Percentiles rank a stretch among this genome's conserved stretches.
These are phyloP conservation scores for Hyposoter didymator DNA, from an alignment of 2,888 invertebrate species.

Conservation along the genomic window DNA sequence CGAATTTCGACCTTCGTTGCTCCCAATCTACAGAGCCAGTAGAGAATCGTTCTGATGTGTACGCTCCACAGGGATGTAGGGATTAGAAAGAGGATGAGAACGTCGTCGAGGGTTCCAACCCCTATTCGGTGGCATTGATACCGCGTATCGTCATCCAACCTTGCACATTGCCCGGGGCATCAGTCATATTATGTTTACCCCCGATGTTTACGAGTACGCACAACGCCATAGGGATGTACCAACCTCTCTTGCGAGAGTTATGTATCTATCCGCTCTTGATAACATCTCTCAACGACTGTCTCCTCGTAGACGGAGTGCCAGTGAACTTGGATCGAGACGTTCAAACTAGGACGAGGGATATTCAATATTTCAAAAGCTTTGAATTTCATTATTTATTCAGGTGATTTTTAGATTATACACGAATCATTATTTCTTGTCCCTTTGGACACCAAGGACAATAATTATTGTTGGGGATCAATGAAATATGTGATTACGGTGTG, in stretches of 20 bases:
- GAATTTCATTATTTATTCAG: background rate
- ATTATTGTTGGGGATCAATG: background rate
- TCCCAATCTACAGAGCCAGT: constrained; percentile 42
- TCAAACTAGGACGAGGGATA: background rate
- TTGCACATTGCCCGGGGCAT: constrained; percentile 78
- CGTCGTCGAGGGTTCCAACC: constrained; percentile 68
- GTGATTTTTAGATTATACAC: background rate
- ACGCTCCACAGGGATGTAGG: constrained; percentile 39
- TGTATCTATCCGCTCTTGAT: constrained; percentile 32
- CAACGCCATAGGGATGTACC: constrained; percentile 66
- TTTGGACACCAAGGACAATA: background rate
- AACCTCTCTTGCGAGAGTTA: constrained; percentile 40
- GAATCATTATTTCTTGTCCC: background rate
- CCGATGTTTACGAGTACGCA: constrained; percentile 81
- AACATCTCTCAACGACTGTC: constrained; percentile 25
- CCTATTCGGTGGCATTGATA: constrained; percentile 55
- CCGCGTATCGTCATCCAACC: constrained; percentile 49
- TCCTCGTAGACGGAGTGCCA: constrained; percentile 11
- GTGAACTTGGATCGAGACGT: constrained; percentile 16
- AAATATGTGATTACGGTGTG: background rate
- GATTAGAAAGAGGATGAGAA: constrained; percentile 64
- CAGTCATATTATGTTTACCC: constrained; percentile 84
- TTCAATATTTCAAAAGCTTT: background rate
- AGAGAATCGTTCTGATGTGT: constrained; percentile 65
- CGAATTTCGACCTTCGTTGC: constrained; percentile 15